A percentile compares a stretch with the other conserved stretches of the same genome.
Conservation (phyloP, 92 coral and sea anemone species). For the Epizoanthus rinbou region DNA sequence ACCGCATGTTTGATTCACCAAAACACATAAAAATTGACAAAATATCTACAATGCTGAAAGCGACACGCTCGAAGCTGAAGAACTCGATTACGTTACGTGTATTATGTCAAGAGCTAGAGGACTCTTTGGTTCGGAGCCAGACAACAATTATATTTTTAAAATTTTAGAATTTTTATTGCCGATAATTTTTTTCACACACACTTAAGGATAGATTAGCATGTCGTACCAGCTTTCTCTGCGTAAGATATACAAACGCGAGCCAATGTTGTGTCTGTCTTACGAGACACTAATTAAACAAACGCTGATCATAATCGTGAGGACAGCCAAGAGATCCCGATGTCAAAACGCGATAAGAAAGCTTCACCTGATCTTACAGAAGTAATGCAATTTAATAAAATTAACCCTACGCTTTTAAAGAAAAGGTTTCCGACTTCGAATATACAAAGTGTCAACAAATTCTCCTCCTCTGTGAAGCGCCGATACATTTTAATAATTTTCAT, state of each 20-base stretch:
- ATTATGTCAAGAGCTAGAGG: not conserved
- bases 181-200: conserved; percentile 12
- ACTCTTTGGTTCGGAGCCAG: not conserved
- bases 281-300: conserved; percentile 83
- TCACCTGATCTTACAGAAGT: conserved; percentile 46
- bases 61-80: not conserved
- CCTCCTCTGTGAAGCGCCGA: conserved; percentile 40
- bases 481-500: conserved; percentile 76
- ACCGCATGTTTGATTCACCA: not conserved
- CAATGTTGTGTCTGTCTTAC: conserved; percentile 68
- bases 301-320: conserved; percentile 64
- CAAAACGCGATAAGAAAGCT: conserved; percentile 56
- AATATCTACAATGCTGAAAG: not conserved
- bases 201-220: conserved; percentile 22
- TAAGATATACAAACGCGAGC: conserved; percentile 47
- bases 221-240: conserved; percentile 14
- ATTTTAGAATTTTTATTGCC: not conserved
- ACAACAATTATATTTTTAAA: not conserved
- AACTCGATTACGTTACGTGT: not conserved
- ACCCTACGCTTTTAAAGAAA: conserved; percentile 34
- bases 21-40: not conserved
- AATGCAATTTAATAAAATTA: conserved; percentile 54
- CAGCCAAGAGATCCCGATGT: conserved; percentile 67
- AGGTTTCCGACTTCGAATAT: conserved; percentile 44
- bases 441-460: conserved; percentile 44